Conservation (phyloP, 2,113 vertebrate species). For the Brachyhypopomus occidentalis region DNA sequence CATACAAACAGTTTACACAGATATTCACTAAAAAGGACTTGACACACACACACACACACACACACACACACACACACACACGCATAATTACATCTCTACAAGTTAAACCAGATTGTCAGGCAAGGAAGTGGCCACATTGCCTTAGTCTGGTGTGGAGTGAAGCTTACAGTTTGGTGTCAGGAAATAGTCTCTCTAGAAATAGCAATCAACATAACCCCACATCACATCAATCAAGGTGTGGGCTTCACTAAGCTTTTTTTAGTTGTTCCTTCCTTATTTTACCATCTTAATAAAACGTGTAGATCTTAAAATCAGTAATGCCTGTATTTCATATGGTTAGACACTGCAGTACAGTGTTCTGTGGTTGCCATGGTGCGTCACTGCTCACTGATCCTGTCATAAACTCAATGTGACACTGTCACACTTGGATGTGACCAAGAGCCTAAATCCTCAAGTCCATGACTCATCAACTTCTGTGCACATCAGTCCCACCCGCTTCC, state of each 20-base stretch:
- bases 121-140: neutral
- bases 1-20: too few species aligned
- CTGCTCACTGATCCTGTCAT: neutral
- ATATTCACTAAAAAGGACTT: too few species aligned
- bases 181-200: slow-evolving; percentile 34
- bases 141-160: neutral
- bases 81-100: neutral
- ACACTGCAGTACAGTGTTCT: neutral
- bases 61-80: slow-evolving; percentile 4
- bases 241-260: too few species aligned
- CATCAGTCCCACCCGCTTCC: neutral
- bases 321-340: too few species aligned
- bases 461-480: neutral
- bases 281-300: too few species aligned
- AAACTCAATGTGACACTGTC: neutral
- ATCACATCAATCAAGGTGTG: too few species aligned
- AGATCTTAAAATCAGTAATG: too few species aligned
- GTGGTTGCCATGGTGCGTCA: neutral
- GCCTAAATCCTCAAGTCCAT: neutral
- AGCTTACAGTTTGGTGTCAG: slow-evolving; percentile 19
- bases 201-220: neutral
- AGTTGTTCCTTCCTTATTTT: too few species aligned
- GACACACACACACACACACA: too few species aligned
- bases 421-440: neutral
- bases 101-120: slow-evolving; percentile 45